Conservation (phyloP, 1,140 invertebrate species). For the Leptopilina clavipes region DNA sequence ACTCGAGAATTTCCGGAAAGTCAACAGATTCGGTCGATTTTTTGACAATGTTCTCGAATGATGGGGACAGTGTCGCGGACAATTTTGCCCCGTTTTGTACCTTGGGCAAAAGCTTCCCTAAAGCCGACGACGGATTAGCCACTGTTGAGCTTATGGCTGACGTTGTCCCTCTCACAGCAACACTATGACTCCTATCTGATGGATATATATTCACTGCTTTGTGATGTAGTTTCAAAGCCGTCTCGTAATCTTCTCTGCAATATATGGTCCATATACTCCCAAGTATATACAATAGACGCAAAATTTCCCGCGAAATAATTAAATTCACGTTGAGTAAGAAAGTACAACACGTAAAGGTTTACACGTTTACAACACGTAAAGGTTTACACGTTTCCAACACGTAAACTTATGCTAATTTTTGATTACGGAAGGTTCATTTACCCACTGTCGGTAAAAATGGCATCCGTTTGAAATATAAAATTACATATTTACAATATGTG, state of each 20-base stretch:
- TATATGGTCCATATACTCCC: no score
- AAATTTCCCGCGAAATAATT: not conserved
- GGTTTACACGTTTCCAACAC: no score
- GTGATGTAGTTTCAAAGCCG: conserved; percentile 65
- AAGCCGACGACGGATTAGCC: conserved; percentile 41
- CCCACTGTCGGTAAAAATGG: no score
- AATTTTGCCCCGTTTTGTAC: conserved; percentile 39
- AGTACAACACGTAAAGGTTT: no score
- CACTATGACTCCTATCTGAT: conserved; percentile 52
- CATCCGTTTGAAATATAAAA: no score
- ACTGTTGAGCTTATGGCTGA: conserved; percentile 55
- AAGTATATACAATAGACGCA: not conserved
- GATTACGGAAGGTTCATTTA: no score
- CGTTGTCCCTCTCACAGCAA: conserved; percentile 53
- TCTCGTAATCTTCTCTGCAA: conserved; percentile 65
- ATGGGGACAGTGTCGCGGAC: conserved; percentile 37
- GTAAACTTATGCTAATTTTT: no score
- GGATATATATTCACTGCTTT: conserved; percentile 60
- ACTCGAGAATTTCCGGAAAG: conserved; percentile 53
- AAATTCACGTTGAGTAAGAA: no score
- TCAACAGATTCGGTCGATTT: conserved; percentile 38
- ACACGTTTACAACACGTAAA: no score
- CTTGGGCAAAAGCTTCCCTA: conserved; percentile 33
- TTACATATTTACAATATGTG: no score
- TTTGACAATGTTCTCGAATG: conserved; percentile 41